Conservation (phyloP, 2,797 vertebrate genomes). For the Picus viridis region DNA sequence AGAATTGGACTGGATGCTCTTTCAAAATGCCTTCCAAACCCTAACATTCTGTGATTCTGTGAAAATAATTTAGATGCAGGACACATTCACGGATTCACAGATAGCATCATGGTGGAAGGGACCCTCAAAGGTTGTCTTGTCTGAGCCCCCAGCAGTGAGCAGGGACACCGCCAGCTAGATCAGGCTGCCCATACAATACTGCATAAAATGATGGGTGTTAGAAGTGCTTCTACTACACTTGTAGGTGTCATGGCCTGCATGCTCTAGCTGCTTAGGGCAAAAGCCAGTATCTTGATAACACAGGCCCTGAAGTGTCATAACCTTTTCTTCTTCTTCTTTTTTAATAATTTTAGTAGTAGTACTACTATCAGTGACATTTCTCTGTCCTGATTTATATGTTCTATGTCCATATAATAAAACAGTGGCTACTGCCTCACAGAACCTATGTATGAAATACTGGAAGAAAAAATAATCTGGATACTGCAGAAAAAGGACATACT, state of each 20-base stretch:
- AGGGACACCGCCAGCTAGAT: too few relatives aligned
- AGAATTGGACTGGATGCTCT: too few relatives aligned
- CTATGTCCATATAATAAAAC: not conserved
- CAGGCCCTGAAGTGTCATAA: not conserved
- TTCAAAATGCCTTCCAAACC: too few relatives aligned
- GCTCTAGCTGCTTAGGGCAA: not conserved
- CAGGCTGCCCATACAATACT: not conserved
- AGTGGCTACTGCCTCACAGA: not conserved
- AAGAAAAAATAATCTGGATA: not conserved
- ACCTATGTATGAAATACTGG: not conserved
- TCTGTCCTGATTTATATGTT: not conserved
- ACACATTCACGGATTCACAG: too few relatives aligned
- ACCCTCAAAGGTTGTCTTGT: too few relatives aligned
- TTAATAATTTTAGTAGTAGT: not conserved
- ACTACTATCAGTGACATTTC: not conserved
- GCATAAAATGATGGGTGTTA: not conserved
- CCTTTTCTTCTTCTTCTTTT: not conserved
- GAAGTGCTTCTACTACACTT: not conserved
- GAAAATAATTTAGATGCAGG: not conserved
- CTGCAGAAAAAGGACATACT: not conserved
- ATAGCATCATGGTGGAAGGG: too few relatives aligned
- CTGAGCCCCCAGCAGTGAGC: too few relatives aligned
- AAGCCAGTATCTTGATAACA: not conserved
- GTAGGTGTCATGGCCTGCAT: not conserved
- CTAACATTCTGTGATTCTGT: too few relatives aligned